Evolutionary conservation across 1,140 invertebrate species (phyloP), one percentile per base, ranked within the genome.

Genomic region (Bombus confusus): DNA sequence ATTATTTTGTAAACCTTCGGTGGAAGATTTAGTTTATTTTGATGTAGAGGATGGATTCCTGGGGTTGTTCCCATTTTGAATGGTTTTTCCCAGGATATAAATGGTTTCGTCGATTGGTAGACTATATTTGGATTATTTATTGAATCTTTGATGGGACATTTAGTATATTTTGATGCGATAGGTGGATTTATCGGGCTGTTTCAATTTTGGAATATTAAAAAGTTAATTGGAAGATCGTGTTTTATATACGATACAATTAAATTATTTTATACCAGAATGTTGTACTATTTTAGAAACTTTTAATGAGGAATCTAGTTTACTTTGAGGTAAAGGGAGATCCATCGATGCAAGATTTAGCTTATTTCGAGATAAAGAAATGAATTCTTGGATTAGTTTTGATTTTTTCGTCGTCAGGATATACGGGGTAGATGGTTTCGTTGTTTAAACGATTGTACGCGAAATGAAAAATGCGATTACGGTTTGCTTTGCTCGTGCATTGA

Each of bases 1-100:
- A 85, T 89, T 80, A 89, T 86, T 87, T 83, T 47, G 62, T 28
- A 8, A n/a, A 13, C 37, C 37, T 41, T 8, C 39, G 69, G 18
- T 72, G 66, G 66, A 18, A 37, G 66, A n/a, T 31, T 31, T 68
- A 31, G 66, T 68, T 68, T 68, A 68, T 68, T 34, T 34, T n/a
- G 64, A 18, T 8, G 64, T 13, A 39, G 13, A 41, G 39, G 39
- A 2, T n/a, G 39, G 28, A 39, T 72, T 18, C 28, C 41, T 43
- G 39, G 4, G 10, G 6, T 28, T 28, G 13, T 41, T 72, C 28
- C 34, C 1, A 37, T 37, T 37, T 68, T 37, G 28, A 12, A n/a
- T n/a, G 28, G 28, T 62, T 10, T n/a, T 62, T n/a, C 28, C 59
- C 10, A 25, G 57, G 3, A 25, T 59, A 59, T 59, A 59, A 52